Percentiles rank a stretch among this genome's conserved stretches.
These are phyloP conservation scores for Equus przewalskii DNA, from an alignment of 2,113 vertebrate genomes.

Conservation along the genomic window DNA sequence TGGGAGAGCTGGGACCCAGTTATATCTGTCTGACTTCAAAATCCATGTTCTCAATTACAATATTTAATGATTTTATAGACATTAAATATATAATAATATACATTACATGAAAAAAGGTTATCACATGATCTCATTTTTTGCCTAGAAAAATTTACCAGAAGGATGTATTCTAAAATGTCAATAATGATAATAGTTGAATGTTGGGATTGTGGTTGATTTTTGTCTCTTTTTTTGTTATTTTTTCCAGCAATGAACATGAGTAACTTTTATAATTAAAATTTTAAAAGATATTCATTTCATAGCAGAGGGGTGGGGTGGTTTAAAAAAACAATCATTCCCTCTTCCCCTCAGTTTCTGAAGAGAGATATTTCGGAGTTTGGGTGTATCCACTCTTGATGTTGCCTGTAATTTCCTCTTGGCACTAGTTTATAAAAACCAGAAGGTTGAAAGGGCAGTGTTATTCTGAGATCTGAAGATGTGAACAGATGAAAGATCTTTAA, in stretches of 20 bases:
- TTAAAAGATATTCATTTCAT: constrained; percentile 65
- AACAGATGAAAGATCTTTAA: constrained; percentile 58
- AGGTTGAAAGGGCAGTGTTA: constrained; percentile 50
- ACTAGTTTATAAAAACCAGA: constrained; percentile 64
- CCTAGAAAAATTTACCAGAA: constrained; percentile 20
- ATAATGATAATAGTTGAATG: neutral
- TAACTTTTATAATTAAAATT: constrained; percentile 46
- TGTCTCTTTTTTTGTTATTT: constrained; percentile 24
- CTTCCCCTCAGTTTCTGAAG: constrained; percentile 28
- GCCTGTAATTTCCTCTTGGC: constrained; percentile 67
- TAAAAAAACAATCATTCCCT: constrained; percentile 39
- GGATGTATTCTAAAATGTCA: constrained; percentile 29
- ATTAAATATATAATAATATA: constrained; percentile 19
- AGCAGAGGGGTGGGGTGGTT: neutral
- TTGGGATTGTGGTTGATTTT: constrained; percentile 51
- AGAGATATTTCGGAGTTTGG: constrained; percentile 65
- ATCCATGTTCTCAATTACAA: neutral
- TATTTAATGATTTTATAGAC: constrained; percentile 40
- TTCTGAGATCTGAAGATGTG: constrained; percentile 54
- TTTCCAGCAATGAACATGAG: constrained; percentile 24
- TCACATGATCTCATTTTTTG: constrained; percentile 11
- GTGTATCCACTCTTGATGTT: constrained; percentile 45
- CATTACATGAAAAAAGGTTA: constrained; percentile 17
- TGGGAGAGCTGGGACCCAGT: neutral
- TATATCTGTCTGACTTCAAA: constrained; percentile 52